A percentile compares a stretch with the other conserved stretches of the same genome.
Evolutionary conservation across 2,113 vertebrate genomes (phyloP).

Genomic region (Peucedramus taeniatus): DNA sequence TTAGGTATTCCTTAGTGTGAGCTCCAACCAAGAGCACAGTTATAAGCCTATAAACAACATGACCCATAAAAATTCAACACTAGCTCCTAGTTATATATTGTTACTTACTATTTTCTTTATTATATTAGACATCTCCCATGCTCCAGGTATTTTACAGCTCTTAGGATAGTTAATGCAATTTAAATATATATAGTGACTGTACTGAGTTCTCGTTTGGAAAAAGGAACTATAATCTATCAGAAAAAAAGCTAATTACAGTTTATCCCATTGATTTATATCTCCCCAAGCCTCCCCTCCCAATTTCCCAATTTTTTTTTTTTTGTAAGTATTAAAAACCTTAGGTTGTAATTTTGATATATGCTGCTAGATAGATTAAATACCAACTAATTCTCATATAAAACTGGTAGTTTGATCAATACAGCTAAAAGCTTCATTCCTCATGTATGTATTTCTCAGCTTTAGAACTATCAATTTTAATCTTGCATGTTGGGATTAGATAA

Average conservation of each 20-base stretch:
- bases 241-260: slow-evolving; percentile 46
- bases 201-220: neutral
- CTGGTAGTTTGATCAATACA: slow-evolving; percentile 41
- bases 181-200: slow-evolving; percentile 36
- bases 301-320: too few species aligned
- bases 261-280: slow-evolving; percentile 43
- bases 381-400: slow-evolving; percentile 37
- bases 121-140: slow-evolving; percentile 34
- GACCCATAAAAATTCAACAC: slow-evolving; percentile 26
- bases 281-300: neutral
- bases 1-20: neutral
- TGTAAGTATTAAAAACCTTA: neutral
- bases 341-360: slow-evolving; percentile 39
- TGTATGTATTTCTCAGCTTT: neutral
- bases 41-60: slow-evolving; percentile 17
- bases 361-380: slow-evolving; percentile 41
- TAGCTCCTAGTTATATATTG: slow-evolving; percentile 15
- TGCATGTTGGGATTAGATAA: neutral
- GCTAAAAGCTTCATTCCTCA: slow-evolving; percentile 12
- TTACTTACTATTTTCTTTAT: slow-evolving; percentile 48
- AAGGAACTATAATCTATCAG: slow-evolving; percentile 6
- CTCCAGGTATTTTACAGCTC: slow-evolving; percentile 40
- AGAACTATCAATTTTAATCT: slow-evolving; percentile 21
- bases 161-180: slow-evolving; percentile 43
- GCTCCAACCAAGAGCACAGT: neutral